Evolutionary conservation across 2,888 invertebrate genomes (phyloP).

Genomic region (Dascillus cervinus): DNA sequence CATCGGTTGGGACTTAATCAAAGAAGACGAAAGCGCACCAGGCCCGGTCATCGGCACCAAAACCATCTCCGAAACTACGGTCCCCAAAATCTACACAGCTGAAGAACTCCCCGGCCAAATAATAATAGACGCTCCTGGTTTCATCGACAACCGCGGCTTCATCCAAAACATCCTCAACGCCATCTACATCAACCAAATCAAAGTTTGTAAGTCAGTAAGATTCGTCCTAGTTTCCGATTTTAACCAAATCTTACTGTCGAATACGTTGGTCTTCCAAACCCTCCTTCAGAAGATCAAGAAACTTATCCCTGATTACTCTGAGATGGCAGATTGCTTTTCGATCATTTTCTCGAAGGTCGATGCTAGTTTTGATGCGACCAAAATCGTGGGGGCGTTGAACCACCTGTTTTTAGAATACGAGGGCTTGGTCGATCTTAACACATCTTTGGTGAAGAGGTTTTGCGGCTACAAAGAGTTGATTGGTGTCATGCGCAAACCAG

Average conservation of each 20-base stretch:
- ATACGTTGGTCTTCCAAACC: too few relatives aligned
- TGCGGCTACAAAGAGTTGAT: too few relatives aligned
- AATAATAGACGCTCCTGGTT: slow-evolving; percentile 6
- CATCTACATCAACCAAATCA: slow-evolving; percentile 5
- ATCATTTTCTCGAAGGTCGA: too few relatives aligned
- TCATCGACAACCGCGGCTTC: slow-evolving; percentile 6
- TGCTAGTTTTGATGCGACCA: too few relatives aligned
- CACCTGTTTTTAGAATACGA: too few relatives aligned
- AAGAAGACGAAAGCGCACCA: neutral
- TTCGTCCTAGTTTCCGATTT: slow-evolving; percentile 7
- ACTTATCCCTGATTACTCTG: too few relatives aligned
- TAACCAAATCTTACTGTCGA: slow-evolving; percentile 3
- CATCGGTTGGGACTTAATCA: slow-evolving; percentile 4
- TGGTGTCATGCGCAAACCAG: too few relatives aligned
- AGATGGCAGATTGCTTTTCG: too few relatives aligned
- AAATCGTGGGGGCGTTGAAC: too few relatives aligned
- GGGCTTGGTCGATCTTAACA: too few relatives aligned
- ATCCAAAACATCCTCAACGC: slow-evolving; percentile 7
- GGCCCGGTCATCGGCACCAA: slow-evolving; percentile 7
- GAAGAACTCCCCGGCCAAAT: neutral
- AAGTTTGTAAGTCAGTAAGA: slow-evolving; percentile 4
- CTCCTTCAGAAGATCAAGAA: too few relatives aligned
- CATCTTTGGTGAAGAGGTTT: too few relatives aligned
- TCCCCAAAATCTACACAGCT: slow-evolving; percentile 1
- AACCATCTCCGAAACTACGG: slow-evolving; percentile 1